Evolutionary conservation across 2,888 invertebrate genomes (phyloP).

Genomic region (Hydroisotoma schaefferi): DNA sequence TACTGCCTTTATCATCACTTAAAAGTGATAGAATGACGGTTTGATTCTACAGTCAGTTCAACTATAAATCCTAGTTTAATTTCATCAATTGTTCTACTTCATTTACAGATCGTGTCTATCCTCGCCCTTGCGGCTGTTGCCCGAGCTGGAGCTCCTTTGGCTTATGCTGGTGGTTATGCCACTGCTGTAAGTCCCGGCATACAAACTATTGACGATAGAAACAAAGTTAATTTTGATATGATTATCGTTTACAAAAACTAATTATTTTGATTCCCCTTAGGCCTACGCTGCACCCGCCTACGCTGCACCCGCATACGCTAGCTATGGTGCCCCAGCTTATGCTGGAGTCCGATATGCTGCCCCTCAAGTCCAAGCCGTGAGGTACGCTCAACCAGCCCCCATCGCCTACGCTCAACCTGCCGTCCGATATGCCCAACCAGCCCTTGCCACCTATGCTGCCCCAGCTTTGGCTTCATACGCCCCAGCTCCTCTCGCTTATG

Average conservation of each 20-base stretch:
- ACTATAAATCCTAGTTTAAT: no score
- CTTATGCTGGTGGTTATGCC: constrained; percentile 12
- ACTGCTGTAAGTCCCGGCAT: not conserved
- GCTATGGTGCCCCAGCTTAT: not conserved
- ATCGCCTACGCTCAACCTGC: constrained; percentile 10
- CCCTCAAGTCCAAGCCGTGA: constrained; percentile 2
- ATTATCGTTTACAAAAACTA: not conserved
- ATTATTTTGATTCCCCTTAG: no score
- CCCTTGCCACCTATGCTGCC: constrained; percentile 16
- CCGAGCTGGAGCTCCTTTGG: constrained; percentile 14
- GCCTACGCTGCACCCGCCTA: constrained; percentile 3
- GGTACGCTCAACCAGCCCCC: not conserved
- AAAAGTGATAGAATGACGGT: no score
- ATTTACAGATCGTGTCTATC: constrained; percentile 20
- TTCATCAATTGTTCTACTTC: not conserved
- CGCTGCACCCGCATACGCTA: constrained; percentile 5
- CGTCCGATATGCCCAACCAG: constrained; percentile 8
- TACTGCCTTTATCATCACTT: not conserved
- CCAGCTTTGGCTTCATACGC: constrained; percentile 19
- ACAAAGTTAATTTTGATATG: not conserved
- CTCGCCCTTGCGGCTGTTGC: constrained; percentile 28
- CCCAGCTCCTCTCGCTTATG: constrained; percentile 8
- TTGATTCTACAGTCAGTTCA: no score
- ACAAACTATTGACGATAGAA: no score
- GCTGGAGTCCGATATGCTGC: constrained; percentile 6